These are phyloP conservation scores for Percopsis omiscomaycus DNA, from an alignment of 2,797 vertebrate species.

Conservation along the genomic window DNA sequence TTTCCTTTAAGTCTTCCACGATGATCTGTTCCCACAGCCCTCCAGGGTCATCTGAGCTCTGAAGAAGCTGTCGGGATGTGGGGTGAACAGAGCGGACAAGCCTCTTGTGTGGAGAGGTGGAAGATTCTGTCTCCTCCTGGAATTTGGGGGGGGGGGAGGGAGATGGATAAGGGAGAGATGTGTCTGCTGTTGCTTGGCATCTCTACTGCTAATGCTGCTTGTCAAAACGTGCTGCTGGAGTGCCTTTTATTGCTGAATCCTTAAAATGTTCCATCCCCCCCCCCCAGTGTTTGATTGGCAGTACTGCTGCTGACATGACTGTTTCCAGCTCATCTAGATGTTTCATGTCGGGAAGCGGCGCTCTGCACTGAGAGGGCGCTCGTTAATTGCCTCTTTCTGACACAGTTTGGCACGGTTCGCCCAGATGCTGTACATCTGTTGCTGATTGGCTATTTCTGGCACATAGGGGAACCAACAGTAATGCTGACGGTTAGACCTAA, in stretches of 20 bases:
- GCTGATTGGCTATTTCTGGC: slow-evolving; percentile 1
- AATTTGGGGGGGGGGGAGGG: too few relatives aligned
- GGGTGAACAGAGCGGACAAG: too few relatives aligned
- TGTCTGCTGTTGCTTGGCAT: neutral
- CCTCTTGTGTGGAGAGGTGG: too few relatives aligned
- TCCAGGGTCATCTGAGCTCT: slow-evolving; percentile 24
- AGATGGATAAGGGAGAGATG: too few relatives aligned
- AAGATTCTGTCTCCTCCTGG: too few relatives aligned
- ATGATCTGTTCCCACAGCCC: slow-evolving; percentile 23
- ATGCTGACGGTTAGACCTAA: slow-evolving; percentile 7
- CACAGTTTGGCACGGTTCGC: slow-evolving; percentile 41
- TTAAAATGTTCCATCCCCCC: neutral
- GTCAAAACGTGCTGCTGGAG: neutral
- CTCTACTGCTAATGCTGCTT: neutral
- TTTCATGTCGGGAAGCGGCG: slow-evolving; percentile 54
- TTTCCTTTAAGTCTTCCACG: slow-evolving; percentile 40
- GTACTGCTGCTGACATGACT: slow-evolving; percentile 28
- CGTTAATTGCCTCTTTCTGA: slow-evolving; percentile 59
- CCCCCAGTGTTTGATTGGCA: slow-evolving; percentile 7
- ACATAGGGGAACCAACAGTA: slow-evolving; percentile 1
- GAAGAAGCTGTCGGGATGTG: too few relatives aligned
- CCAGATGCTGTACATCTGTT: slow-evolving; percentile 27
- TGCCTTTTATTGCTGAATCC: slow-evolving; percentile 3
- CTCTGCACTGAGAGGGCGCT: slow-evolving; percentile 42
- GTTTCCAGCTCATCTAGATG: slow-evolving; percentile 46